phyloP scores from a whole-genome alignment of 2,797 vertebrate genomes.

The Nothura maculosa region DNA sequence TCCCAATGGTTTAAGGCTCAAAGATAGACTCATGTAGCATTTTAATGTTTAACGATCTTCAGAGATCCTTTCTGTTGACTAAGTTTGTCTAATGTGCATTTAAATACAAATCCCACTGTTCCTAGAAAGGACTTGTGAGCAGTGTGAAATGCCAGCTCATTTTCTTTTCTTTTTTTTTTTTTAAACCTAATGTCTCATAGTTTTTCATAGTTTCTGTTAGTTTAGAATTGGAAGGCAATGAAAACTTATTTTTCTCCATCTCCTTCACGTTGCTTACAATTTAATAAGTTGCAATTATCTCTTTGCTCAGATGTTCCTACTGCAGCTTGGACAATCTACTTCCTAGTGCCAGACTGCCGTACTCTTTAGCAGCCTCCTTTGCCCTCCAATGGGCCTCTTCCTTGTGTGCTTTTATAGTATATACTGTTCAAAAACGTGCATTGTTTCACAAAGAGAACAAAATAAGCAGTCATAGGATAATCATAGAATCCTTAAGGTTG shows the following conservation, averaged over 20 bases:
- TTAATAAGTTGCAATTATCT: background rate
- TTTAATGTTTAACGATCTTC: accelerated
- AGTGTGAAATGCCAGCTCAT: background rate
- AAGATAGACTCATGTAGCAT: background rate
- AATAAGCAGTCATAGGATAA: background rate
- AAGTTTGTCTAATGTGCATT: background rate
- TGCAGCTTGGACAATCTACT: background rate
- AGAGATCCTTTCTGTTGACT: background rate
- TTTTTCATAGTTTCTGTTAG: background rate
- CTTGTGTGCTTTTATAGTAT: background rate
- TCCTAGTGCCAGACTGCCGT: background rate
- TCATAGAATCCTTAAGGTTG: too few species aligned
- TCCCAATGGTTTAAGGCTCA: background rate
- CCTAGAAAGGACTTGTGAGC: background rate
- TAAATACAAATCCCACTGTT: background rate
- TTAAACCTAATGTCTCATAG: accelerated
- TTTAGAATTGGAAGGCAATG: background rate
- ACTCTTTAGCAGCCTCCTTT: background rate
- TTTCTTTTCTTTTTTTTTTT: background rate
- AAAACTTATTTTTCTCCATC: background rate
- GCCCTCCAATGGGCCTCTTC: background rate
- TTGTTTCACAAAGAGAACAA: background rate
- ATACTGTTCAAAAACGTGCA: background rate
- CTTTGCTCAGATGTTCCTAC: background rate
- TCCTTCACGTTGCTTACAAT: background rate